These are phyloP conservation scores for Drosophila prolongata DNA, from an alignment of 2,888 invertebrate species.

Conservation along the genomic window DNA sequence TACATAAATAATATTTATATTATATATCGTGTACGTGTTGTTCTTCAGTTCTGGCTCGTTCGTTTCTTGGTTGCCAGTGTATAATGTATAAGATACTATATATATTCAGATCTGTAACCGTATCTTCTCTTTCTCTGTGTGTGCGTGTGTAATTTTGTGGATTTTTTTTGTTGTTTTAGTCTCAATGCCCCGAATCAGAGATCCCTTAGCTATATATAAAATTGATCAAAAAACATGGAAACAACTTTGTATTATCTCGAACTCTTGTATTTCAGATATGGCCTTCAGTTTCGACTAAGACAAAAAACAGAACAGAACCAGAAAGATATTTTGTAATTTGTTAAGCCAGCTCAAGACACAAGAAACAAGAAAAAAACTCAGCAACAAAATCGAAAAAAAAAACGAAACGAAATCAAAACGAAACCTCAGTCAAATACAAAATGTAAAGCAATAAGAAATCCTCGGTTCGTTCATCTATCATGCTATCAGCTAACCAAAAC, in stretches of 20 bases:
- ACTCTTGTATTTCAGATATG: constrained; percentile 84
- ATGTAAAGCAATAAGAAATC: constrained; percentile 24
- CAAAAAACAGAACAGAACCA: constrained; percentile 34
- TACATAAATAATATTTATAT: constrained; percentile 23
- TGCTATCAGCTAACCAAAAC: constrained; percentile 61
- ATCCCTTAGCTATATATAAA: constrained; percentile 20
- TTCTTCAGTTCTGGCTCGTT: constrained; percentile 74
- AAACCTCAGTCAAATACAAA: constrained; percentile 47
- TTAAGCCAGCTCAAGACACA: constrained; percentile 59
- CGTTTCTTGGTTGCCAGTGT: constrained; percentile 57
- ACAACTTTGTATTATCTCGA: constrained; percentile 65
- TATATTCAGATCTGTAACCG: constrained; percentile 21
- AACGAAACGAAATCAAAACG: constrained; percentile 49
- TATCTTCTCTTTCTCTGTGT: constrained; percentile 43
- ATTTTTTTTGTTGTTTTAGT: constrained; percentile 23
- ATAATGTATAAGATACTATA: constrained; percentile 20
- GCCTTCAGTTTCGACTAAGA: constrained; percentile 84
- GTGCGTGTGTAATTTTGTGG: constrained; percentile 40
- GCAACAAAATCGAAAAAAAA: constrained; percentile 42
- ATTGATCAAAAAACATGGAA: constrained; percentile 19
- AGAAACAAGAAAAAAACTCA: constrained; percentile 24
- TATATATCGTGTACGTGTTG: constrained; percentile 64
- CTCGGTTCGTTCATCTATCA: constrained; percentile 65
- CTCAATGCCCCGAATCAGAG: constrained; percentile 17
- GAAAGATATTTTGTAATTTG: constrained; percentile 69